Evolutionary conservation across 2,797 vertebrate genomes (phyloP).

Genomic region (Silurus lanzhouensis): DNA sequence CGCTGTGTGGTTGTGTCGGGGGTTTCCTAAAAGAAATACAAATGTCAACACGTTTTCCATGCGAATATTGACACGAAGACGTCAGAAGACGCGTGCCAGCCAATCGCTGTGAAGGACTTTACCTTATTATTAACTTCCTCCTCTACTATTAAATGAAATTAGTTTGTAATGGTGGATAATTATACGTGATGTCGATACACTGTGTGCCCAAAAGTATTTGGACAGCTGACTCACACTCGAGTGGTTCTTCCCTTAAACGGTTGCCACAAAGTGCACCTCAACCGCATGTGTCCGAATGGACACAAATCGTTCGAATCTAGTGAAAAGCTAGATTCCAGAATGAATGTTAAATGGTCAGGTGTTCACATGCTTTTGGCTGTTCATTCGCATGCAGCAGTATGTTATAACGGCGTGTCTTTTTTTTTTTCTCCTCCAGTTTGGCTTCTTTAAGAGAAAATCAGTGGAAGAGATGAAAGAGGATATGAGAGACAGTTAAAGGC

Average conservation of each 20-base stretch:
- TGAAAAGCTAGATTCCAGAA: neutral
- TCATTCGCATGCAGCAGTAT: neutral
- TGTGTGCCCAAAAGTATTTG: neutral
- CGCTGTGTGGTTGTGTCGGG: too few relatives aligned
- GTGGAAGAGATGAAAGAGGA: conserved; percentile 90
- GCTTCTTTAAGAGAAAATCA: conserved; percentile 95
- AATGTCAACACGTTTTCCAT: too few relatives aligned
- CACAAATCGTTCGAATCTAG: neutral
- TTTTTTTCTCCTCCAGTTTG: conserved; percentile 77
- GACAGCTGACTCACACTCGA: neutral
- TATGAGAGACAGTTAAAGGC: conserved; percentile 49
- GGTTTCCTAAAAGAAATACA: too few relatives aligned
- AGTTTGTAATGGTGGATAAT: neutral
- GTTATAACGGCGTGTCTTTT: conserved; percentile 30
- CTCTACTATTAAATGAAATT: neutral
- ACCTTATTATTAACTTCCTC: neutral
- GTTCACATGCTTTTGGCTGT: neutral
- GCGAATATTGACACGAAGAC: too few relatives aligned
- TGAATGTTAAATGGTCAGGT: neutral
- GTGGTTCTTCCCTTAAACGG: neutral
- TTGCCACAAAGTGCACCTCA: neutral
- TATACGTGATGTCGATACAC: neutral
- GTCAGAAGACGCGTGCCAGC: too few relatives aligned
- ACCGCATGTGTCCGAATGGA: neutral
- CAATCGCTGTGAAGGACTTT: neutral